These are phyloP conservation scores for Amblyteles armatorius DNA, from an alignment of 2,888 invertebrate species.

Conservation along the genomic window DNA sequence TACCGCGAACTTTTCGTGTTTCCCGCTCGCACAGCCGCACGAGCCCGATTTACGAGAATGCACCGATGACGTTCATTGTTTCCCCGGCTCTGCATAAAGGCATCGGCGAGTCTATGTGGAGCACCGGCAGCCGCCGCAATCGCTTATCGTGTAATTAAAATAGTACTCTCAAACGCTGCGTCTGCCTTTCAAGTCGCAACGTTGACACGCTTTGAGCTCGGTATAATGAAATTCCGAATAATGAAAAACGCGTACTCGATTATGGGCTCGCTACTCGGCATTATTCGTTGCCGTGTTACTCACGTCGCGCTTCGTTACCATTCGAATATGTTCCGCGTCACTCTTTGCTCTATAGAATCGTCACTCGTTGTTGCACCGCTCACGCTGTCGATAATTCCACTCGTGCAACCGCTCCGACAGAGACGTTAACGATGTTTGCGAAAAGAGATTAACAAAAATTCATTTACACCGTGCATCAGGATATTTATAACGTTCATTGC, in stretches of 20 bases:
- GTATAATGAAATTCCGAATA: constrained; percentile 9
- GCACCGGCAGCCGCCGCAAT: neutral
- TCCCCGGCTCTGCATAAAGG: neutral
- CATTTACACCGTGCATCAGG: neutral
- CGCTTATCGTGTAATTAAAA: constrained; percentile 35
- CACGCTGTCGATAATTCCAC: constrained; percentile 1
- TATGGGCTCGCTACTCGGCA: neutral
- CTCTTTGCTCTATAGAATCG: constrained; percentile 1
- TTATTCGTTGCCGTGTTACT: neutral
- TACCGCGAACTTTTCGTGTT: neutral
- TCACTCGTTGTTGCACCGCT: constrained; percentile 26
- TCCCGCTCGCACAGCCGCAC: neutral
- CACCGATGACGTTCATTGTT: constrained; percentile 22
- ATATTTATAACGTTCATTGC: neutral
- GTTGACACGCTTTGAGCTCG: constrained; percentile 3
- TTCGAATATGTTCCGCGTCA: neutral
- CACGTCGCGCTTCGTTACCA: constrained; percentile 5
- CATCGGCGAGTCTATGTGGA: neutral
- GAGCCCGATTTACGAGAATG: neutral
- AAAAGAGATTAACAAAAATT: constrained; percentile 15
- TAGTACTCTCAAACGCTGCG: neutral
- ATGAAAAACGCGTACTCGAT: constrained; percentile 14
- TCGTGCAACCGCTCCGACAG: constrained; percentile 11
- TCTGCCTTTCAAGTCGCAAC: neutral
- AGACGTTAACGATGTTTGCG: constrained; percentile 24